Percentiles rank a stretch among this genome's conserved stretches.
Conservation (phyloP, 2,113 vertebrate genomes). For the Chroicocephalus ridibundus region DNA sequence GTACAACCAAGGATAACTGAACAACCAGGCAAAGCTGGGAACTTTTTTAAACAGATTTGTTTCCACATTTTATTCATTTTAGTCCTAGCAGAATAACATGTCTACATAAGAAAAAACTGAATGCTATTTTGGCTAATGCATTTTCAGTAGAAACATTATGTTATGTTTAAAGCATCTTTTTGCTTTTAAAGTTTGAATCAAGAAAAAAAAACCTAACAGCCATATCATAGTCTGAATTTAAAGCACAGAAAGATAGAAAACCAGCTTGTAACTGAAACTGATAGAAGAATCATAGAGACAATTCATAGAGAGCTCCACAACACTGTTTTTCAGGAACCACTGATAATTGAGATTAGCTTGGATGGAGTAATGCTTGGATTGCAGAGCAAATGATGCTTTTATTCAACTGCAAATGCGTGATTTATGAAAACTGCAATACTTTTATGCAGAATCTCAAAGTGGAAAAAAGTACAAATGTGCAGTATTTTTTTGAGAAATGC, state of each 20-base stretch:
- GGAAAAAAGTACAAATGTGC: background rate
- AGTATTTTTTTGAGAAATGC: background rate
- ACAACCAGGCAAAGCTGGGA: background rate
- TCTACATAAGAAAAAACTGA: background rate
- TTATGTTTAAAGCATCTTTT: background rate
- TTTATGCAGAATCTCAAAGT: background rate
- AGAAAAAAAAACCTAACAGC: background rate
- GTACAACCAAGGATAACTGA: background rate
- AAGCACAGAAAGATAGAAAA: background rate
- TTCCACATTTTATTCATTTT: constrained; percentile 3
- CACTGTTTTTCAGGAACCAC: background rate
- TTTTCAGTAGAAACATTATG: background rate
- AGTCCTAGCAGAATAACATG: background rate
- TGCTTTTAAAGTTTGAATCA: background rate
- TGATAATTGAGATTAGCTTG: background rate
- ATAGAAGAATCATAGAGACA: background rate
- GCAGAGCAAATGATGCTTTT: background rate
- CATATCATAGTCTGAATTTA: background rate
- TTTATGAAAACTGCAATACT: constrained; percentile 4
- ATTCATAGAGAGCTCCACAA: background rate
- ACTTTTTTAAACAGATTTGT: background rate
- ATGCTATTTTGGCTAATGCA: background rate
- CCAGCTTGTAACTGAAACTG: background rate
- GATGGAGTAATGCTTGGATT: background rate
- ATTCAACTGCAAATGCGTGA: background rate